Percentiles rank a stretch among this genome's conserved stretches.
These are phyloP conservation scores for Anabacerthia variegaticeps DNA, from an alignment of 2,797 vertebrate genomes.

Conservation along the genomic window DNA sequence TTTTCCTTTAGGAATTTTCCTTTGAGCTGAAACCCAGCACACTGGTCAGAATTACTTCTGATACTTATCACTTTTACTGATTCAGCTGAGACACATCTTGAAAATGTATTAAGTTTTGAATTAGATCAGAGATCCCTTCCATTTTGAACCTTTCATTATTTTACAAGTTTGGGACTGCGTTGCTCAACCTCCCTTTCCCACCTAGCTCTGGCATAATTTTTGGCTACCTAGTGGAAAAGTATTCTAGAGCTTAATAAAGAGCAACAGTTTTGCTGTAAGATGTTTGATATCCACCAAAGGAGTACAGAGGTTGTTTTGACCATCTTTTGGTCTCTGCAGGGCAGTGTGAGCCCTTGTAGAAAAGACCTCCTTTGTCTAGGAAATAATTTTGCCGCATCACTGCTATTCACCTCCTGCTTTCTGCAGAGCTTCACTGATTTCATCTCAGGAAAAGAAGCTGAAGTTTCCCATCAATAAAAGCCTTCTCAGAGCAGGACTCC, in stretches of 20 bases:
- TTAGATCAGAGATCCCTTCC: background rate
- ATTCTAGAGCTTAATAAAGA: background rate
- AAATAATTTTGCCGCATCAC: conserved; percentile 9
- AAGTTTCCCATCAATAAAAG: background rate
- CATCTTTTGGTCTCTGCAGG: background rate
- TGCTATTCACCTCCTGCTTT: conserved; percentile 1
- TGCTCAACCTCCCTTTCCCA: background rate
- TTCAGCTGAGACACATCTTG: background rate
- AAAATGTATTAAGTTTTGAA: background rate
- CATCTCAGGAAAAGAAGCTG: background rate
- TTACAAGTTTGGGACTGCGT: background rate
- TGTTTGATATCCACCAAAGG: background rate
- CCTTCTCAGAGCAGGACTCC: background rate
- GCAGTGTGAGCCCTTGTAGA: background rate
- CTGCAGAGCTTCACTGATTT: conserved; percentile 11
- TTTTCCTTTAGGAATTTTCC: background rate
- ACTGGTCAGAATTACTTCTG: background rate
- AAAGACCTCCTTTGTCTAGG: background rate
- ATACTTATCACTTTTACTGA: background rate
- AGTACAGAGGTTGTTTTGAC: background rate
- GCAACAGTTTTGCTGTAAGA: background rate
- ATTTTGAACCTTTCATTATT: background rate
- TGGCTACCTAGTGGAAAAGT: background rate
- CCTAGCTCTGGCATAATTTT: background rate
- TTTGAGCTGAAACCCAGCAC: background rate